These are phyloP conservation scores for Pogonomyrmex californicus DNA, from an alignment of 1,140 invertebrate species.

Conservation along the genomic window DNA sequence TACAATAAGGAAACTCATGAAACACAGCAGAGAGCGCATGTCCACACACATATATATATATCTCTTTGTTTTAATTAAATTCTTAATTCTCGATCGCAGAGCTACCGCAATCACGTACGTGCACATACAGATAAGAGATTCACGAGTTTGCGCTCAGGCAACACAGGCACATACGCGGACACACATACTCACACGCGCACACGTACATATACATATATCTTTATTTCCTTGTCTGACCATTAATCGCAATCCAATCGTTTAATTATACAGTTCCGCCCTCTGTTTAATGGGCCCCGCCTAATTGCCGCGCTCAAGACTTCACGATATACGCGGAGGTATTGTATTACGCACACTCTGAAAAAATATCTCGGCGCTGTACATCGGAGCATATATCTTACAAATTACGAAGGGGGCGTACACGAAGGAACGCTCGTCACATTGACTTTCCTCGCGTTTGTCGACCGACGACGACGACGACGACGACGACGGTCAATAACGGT, in stretches of 20 bases:
- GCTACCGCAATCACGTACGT: background rate
- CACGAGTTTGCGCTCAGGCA: slow-evolving; percentile 20
- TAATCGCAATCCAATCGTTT: slow-evolving; percentile 58
- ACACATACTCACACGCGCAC: slow-evolving; percentile 73
- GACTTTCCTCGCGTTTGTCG: slow-evolving; percentile 5
- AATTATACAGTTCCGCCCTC: slow-evolving; percentile 59
- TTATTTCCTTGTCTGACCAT: slow-evolving; percentile 57
- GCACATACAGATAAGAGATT: slow-evolving; percentile 6
- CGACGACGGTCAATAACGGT: slow-evolving; percentile 21
- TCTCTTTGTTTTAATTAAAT: slow-evolving; percentile 32
- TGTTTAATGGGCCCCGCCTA: slow-evolving; percentile 34
- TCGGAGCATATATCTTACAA: slow-evolving; percentile 82
- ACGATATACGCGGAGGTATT: slow-evolving; percentile 76
- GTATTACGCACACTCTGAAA: slow-evolving; percentile 81
- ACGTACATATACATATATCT: slow-evolving; percentile 73
- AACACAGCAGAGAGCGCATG: background rate
- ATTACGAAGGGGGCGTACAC: slow-evolving; percentile 66
- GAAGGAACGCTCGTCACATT: slow-evolving; percentile 59
- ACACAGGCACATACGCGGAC: slow-evolving; percentile 71
- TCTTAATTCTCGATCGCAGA: slow-evolving; percentile 27
- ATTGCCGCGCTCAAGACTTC: slow-evolving; percentile 73
- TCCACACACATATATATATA: background rate
- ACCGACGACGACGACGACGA: slow-evolving; percentile 15
- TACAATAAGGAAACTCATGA: slow-evolving; percentile 7
- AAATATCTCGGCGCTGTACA: slow-evolving; percentile 85